phyloP scores from a whole-genome alignment of 2,888 invertebrate genomes.

The Drosophila pegasa region DNA sequence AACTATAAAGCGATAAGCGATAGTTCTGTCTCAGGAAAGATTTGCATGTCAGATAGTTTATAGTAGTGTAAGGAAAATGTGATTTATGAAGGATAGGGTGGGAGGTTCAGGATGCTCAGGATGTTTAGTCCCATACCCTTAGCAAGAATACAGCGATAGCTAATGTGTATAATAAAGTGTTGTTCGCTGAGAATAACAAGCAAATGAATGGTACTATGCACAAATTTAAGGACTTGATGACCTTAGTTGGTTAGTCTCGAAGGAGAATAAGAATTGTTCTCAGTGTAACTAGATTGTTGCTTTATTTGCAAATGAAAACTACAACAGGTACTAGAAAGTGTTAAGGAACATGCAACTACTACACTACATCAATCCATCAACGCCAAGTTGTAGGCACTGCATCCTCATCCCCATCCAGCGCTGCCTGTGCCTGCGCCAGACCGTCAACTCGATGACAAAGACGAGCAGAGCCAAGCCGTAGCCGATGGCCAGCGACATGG shows the following conservation, averaged over 20 bases:
- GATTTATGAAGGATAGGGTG: background rate
- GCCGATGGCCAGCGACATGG: constrained; percentile 70
- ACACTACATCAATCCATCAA: constrained; percentile 51
- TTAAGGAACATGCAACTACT: constrained; percentile 14
- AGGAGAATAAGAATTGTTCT: constrained; percentile 3
- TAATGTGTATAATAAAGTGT: background rate
- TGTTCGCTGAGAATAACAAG: too few species aligned
- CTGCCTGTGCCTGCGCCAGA: constrained; percentile 49
- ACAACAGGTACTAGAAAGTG: constrained; percentile 33
- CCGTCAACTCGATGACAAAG: constrained; percentile 68
- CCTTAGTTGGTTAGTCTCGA: background rate
- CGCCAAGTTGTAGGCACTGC: constrained; percentile 19
- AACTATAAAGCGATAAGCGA: too few species aligned
- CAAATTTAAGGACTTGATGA: background rate
- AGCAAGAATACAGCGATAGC: background rate
- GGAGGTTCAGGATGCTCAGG: background rate
- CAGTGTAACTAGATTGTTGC: constrained; percentile 40
- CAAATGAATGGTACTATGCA: background rate
- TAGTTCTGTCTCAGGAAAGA: background rate
- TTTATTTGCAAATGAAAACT: constrained; percentile 14
- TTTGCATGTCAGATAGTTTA: too few species aligned
- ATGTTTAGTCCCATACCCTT: background rate
- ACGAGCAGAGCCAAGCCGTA: constrained; percentile 55
- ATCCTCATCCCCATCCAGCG: background rate
- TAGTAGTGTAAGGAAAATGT: background rate